Conservation (phyloP, 2,888 invertebrate genomes). For the Clunio marinus region DNA sequence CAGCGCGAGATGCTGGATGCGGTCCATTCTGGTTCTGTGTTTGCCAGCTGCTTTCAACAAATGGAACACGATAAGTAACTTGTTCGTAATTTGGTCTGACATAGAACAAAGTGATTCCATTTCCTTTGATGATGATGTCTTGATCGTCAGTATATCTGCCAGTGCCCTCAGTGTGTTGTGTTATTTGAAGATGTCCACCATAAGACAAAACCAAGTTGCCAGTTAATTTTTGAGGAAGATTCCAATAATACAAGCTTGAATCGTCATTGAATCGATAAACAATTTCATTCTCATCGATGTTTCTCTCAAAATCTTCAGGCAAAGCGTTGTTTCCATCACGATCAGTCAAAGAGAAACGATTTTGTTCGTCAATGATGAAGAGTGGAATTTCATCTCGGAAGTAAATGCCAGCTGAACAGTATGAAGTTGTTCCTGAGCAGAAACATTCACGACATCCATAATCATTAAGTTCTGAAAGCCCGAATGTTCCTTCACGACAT, state of each 20-base stretch:
- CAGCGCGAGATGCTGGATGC: slow-evolving; percentile 65
- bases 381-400: slow-evolving; percentile 64
- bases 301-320: slow-evolving; percentile 51
- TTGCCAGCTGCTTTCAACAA: slow-evolving; percentile 66
- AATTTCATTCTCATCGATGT: slow-evolving; percentile 59
- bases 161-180: slow-evolving; percentile 63
- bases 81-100: slow-evolving; percentile 46
- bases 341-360: slow-evolving; percentile 63
- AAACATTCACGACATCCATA: slow-evolving; percentile 82
- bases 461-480: slow-evolving; percentile 63
- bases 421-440: slow-evolving; percentile 75
- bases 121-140: slow-evolving; percentile 78
- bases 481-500: slow-evolving; percentile 75
- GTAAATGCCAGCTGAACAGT: slow-evolving; percentile 57
- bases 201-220: slow-evolving; percentile 81
- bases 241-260: slow-evolving; percentile 65
- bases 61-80: slow-evolving; percentile 57
- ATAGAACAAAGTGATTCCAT: slow-evolving; percentile 73
- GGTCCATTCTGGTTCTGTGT: slow-evolving; percentile 55
- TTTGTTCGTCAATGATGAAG: slow-evolving; percentile 54
- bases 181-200: slow-evolving; percentile 74
- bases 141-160: slow-evolving; percentile 54
- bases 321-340: slow-evolving; percentile 44
- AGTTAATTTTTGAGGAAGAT: slow-evolving; percentile 63
- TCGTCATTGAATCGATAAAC: slow-evolving; percentile 55